Evolutionary conservation across 2,888 invertebrate species (phyloP).

Genomic region (Apotomis turbidana): DNA sequence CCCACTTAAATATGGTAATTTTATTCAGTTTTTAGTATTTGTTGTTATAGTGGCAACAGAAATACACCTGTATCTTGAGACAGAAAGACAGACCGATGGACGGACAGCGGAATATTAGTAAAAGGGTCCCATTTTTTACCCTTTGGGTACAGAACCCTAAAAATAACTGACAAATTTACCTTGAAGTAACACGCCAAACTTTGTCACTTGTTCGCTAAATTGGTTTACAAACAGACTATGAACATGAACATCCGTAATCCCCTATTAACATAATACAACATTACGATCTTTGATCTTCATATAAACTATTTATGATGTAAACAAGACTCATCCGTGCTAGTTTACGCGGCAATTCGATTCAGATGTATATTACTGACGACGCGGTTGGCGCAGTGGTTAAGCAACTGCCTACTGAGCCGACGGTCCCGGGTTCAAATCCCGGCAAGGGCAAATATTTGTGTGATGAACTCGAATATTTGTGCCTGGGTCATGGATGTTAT

Average conservation of each 20-base stretch:
- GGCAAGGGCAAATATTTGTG: no score
- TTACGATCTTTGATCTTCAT: slow-evolving; percentile 13
- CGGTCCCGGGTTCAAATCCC: no score
- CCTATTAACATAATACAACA: slow-evolving; percentile 14
- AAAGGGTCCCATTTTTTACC: not conserved
- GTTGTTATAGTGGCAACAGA: no score
- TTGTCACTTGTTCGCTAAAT: slow-evolving; percentile 12
- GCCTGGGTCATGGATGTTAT: no score
- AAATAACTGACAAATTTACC: not conserved
- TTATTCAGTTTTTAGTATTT: no score
- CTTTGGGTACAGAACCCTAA: not conserved
- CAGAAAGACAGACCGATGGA: no score
- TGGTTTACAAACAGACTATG: not conserved
- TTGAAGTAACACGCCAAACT: not conserved
- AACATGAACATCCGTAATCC: slow-evolving; percentile 9
- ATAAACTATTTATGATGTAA: slow-evolving; percentile 26
- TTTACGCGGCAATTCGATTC: not conserved
- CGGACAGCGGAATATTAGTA: no score
- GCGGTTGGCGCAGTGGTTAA: no score
- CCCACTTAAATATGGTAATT: no score
- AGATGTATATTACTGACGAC: not conserved
- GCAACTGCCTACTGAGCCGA: no score
- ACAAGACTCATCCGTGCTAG: slow-evolving; percentile 4
- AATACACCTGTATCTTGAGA: no score
- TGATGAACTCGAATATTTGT: no score